phyloP scores from a whole-genome alignment of 2,888 invertebrate species.

The Diloba caeruleocephala region DNA sequence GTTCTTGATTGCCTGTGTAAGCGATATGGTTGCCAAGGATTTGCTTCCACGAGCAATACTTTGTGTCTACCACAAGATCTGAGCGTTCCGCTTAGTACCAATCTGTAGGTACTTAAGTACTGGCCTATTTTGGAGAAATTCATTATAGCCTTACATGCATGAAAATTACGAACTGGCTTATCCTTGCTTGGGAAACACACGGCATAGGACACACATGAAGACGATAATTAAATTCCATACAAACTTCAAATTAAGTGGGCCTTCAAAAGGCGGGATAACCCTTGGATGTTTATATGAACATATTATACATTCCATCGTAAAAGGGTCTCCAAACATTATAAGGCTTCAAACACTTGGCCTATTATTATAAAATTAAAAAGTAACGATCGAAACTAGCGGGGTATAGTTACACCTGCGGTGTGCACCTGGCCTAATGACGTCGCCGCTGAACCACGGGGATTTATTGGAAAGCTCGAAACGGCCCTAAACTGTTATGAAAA shows the following conservation, averaged over 20 bases:
- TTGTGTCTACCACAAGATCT: too few relatives aligned
- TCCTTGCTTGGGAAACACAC: too few relatives aligned
- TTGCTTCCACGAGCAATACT: too few relatives aligned
- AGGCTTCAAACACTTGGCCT: constrained; percentile 29
- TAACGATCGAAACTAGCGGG: constrained; percentile 24
- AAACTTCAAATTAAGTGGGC: neutral
- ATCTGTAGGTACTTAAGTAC: too few relatives aligned
- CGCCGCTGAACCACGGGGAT: constrained; percentile 29
- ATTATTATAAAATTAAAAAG: constrained; percentile 35
- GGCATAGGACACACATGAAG: neutral
- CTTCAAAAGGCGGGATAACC: neutral
- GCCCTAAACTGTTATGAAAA: constrained; percentile 10
- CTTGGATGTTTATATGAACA: neutral
- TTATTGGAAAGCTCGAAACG: constrained; percentile 14
- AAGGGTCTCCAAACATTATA: constrained; percentile 29
- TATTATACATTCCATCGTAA: neutral
- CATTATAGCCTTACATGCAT: too few relatives aligned
- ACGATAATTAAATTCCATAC: neutral
- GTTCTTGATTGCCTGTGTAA: too few relatives aligned
- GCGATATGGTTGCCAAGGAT: too few relatives aligned
- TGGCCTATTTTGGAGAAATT: too few relatives aligned
- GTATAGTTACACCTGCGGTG: constrained; percentile 46
- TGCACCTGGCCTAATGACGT: constrained; percentile 52
- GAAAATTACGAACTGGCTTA: too few relatives aligned
- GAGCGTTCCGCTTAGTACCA: too few relatives aligned